Evolutionary conservation across 2,888 invertebrate genomes (phyloP), one percentile per base, ranked within the genome.

Genomic region (Julus scanicus): DNA sequence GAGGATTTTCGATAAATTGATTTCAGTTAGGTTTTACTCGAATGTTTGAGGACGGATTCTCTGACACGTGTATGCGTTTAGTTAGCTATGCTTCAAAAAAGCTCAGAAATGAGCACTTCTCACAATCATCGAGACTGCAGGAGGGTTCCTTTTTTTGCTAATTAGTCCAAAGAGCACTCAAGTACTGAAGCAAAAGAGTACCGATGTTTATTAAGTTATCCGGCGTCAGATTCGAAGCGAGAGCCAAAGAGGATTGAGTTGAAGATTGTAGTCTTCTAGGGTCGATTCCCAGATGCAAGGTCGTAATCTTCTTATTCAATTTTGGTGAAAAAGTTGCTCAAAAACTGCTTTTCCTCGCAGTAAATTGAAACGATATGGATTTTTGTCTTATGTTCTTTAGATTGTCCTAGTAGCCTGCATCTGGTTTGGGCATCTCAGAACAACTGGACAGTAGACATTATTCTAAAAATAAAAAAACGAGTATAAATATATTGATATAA

Each of bases 161-260:
- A 71, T 71, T 71, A 71, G 71, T 48, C 5, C 8, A 29, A 29
- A 71, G n/a, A 71, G 71, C 71, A 29, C 71, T 71, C 71, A 71
- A 29, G n/a, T 29, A n/a, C 17, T 3, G 2, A 20, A 29, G 5
- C 71, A 29, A 71, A 29, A 8, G 71, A 71, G 57, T 6, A 17
- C 71, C 71, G 71, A 71, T 71, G 71, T 29, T 71, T 71, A 71
- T 71, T 71, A 71, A 71, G 29, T 71, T 71, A 71, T 29, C 71
- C 29, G 71, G 1, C 3, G 71, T 17, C 71, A 8, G 29, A 29
- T 20, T 71, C n/a, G 29, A 20, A 63, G 17, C n/a, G 63, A 63
- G 13, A 63, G 63, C n/a, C 63, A 2, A 8, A n/a, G 63, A 29
- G 11, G 29, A 71, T 9, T 9, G 15, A 6, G 53, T 53, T 53